Percentiles rank a stretch among this genome's conserved stretches.
These are phyloP conservation scores for Erpetoichthys calabaricus DNA, from an alignment of 2,797 vertebrate species.

Conservation along the genomic window DNA sequence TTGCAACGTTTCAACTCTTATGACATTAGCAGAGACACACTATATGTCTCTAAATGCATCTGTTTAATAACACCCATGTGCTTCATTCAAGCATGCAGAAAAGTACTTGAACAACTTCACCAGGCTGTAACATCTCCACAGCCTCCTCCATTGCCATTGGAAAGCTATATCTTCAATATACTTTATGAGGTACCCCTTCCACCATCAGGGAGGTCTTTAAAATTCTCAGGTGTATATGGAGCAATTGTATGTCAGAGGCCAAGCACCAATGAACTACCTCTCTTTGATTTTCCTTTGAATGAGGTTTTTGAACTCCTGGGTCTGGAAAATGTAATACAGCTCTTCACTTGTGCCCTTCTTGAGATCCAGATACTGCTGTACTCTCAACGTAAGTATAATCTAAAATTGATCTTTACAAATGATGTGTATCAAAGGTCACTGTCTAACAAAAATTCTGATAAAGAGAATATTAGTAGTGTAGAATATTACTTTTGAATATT, in stretches of 20 bases:
- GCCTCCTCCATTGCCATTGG: constrained; percentile 84
- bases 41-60: constrained; percentile 95
- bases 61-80: constrained; percentile 94
- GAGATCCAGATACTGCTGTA: constrained; percentile 98
- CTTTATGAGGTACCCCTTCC: constrained; percentile 94
- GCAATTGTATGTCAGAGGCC: constrained; percentile 91
- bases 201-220: constrained; percentile 81
- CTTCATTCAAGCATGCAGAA: constrained; percentile 84
- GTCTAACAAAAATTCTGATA: not conserved
- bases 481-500: not conserved
- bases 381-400: constrained; percentile 79
- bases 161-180: constrained; percentile 87
- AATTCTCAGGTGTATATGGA: constrained; percentile 88
- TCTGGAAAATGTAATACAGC: constrained; percentile 87
- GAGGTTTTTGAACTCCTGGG: constrained; percentile 87
- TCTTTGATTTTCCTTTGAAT: constrained; percentile 83
- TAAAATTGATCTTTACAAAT: constrained; percentile 6
- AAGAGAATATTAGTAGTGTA: not conserved
- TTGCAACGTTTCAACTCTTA: constrained; percentile 95
- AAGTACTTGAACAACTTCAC: constrained; percentile 81
- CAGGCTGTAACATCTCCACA: constrained; percentile 84
- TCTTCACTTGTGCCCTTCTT: constrained; percentile 91
- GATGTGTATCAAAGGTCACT: not conserved
- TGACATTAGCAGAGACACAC: constrained; percentile 89
- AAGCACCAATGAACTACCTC: constrained; percentile 78